Conservation (phyloP, 2,888 invertebrate species). For the Lochmaea crataegi region DNA sequence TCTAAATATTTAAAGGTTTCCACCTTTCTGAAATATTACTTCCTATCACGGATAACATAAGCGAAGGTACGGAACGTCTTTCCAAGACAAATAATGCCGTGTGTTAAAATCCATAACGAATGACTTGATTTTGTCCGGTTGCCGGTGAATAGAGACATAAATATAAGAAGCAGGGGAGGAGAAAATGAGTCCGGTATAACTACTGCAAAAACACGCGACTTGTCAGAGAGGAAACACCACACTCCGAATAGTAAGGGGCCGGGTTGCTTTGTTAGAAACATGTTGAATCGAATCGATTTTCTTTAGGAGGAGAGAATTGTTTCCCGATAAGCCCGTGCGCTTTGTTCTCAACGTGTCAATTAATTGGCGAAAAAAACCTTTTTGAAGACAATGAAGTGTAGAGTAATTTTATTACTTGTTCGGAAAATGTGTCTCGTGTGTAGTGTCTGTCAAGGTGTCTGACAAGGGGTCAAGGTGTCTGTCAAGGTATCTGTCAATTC, state of each 20-base stretch:
- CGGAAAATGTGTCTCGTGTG: too few relatives aligned
- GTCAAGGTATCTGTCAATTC: too few relatives aligned
- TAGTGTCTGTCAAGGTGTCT: too few relatives aligned
- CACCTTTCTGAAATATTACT: conserved; percentile 28
- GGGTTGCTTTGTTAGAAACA: conserved; percentile 7
- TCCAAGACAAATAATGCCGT: conserved; percentile 26
- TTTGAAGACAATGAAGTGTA: not conserved
- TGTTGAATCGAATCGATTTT: conserved; percentile 14
- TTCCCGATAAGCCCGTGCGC: not conserved
- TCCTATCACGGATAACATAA: conserved; percentile 23
- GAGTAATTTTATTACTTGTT: not conserved
- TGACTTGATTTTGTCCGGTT: conserved; percentile 33
- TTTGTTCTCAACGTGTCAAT: not conserved
- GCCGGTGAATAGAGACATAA: conserved; percentile 24
- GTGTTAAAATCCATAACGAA: conserved; percentile 29
- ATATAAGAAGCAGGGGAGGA: conserved; percentile 10
- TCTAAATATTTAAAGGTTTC: conserved; percentile 27
- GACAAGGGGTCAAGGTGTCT: too few relatives aligned
- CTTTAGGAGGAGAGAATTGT: too few relatives aligned
- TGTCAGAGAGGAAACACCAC: not conserved
- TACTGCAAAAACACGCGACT: conserved; percentile 24
- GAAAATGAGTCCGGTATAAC: conserved; percentile 14
- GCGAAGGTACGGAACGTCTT: conserved; percentile 8
- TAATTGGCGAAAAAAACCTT: not conserved
- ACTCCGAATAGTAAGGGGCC: conserved; percentile 1